Evolutionary conservation across 1,140 invertebrate species (phyloP).

Genomic region (Pachyrhynchus sulphureomaculatus): DNA sequence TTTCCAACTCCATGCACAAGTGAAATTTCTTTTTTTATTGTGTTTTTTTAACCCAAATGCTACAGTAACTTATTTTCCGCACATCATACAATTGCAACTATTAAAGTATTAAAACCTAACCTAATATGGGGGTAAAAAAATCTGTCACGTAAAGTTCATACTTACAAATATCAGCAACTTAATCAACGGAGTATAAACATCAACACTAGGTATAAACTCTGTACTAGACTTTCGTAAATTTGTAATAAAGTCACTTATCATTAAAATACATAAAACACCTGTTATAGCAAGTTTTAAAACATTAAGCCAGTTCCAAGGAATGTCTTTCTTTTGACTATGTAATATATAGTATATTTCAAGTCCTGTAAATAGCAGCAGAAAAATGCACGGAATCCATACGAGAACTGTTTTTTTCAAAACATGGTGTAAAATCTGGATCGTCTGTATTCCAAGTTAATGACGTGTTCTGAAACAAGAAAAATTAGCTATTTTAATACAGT

Average conservation of each 20-base stretch:
- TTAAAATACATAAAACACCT: conserved; percentile 61
- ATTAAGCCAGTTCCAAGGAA: conserved; percentile 81
- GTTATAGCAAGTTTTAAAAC: conserved; percentile 75
- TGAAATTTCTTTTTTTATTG: no score
- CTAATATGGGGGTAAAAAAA: no score
- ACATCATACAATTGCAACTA: no score
- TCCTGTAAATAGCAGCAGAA: conserved; percentile 76
- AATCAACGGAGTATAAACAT: conserved; percentile 72
- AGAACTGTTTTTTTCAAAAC: conserved; percentile 87
- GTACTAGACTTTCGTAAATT: conserved; percentile 40
- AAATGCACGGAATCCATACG: conserved; percentile 82
- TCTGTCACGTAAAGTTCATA: conserved; percentile 41
- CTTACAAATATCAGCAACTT: conserved; percentile 80
- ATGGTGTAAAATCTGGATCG: conserved; percentile 80
- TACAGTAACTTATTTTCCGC: no score
- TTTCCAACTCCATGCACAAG: no score
- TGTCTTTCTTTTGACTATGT: conserved; percentile 72
- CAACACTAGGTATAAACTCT: conserved; percentile 59
- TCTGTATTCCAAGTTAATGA: conserved; percentile 75
- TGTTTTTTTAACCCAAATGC: no score
- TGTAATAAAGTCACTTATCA: conserved; percentile 56
- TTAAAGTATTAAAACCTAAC: no score
- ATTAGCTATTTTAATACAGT: not conserved
- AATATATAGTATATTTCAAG: conserved; percentile 80
- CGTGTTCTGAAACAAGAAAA: conserved; percentile 23